phyloP scores from a whole-genome alignment of 2,888 invertebrate species.

The Rhogogaster chlorosoma region DNA sequence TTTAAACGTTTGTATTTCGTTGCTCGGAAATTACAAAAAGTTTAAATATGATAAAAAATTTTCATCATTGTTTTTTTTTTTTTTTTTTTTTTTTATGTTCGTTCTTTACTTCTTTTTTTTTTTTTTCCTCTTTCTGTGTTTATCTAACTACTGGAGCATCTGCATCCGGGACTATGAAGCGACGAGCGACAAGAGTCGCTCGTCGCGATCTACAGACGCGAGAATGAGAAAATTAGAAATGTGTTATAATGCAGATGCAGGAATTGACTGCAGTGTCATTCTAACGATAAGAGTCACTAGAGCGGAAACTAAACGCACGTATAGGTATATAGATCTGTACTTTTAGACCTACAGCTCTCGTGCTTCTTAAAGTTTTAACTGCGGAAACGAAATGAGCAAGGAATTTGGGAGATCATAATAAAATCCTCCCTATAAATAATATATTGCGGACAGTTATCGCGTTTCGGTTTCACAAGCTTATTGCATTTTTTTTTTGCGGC shows the following conservation, averaged over 20 bases:
- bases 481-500: not conserved
- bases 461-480: not conserved
- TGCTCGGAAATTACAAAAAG: too few relatives aligned
- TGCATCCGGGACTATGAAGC: constrained; percentile 1
- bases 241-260: not conserved
- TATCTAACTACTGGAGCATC: constrained; percentile 12
- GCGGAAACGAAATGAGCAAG: not conserved
- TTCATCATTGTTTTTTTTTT: not conserved
- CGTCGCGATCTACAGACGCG: not conserved
- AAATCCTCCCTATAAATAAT: too few relatives aligned
- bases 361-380: not conserved
- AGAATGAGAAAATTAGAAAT: not conserved
- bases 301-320: not conserved
- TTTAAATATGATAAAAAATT: not conserved
- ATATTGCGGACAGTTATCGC: not conserved
- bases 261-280: not conserved
- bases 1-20: too few relatives aligned
- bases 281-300: not conserved
- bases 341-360: not conserved
- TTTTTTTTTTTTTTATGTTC: not conserved
- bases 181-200: not conserved
- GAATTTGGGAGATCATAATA: not conserved
- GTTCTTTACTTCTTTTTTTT: not conserved
- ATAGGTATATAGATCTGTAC: not conserved
- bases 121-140: not conserved